phyloP scores from a whole-genome alignment of 2,888 invertebrate genomes.

The Belgica antarctica region DNA sequence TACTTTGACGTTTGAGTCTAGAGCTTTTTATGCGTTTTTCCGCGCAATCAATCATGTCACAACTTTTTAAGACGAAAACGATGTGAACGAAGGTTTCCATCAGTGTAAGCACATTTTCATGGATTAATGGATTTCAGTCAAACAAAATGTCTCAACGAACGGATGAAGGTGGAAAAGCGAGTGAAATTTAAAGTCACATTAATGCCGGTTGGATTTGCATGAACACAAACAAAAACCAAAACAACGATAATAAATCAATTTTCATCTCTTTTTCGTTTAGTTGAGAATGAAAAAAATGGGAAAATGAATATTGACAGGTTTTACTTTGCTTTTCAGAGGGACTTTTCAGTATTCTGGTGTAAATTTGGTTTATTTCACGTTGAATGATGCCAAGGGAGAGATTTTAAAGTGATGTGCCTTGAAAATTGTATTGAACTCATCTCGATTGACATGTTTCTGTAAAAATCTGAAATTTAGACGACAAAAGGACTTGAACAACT shows the following conservation, averaged over 20 bases:
- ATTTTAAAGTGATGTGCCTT: too few relatives aligned
- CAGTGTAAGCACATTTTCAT: constrained; percentile 11
- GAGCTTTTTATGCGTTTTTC: constrained; percentile 10
- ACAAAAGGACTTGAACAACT: too few relatives aligned
- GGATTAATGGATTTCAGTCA: constrained; percentile 21
- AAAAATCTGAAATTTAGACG: too few relatives aligned
- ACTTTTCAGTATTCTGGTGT: not conserved
- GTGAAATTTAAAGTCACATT: constrained; percentile 18
- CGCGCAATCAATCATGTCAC: constrained; percentile 33
- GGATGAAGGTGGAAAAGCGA: not conserved
- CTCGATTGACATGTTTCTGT: too few relatives aligned
- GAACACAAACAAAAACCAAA: constrained; percentile 26
- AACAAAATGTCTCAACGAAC: not conserved
- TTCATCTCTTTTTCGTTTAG: constrained; percentile 9
- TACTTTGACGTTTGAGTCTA: not conserved
- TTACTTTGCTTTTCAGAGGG: not conserved
- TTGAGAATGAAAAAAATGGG: not conserved
- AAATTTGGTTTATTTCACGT: not conserved
- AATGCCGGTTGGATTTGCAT: constrained; percentile 17
- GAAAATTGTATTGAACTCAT: too few relatives aligned
- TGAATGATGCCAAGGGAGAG: too few relatives aligned
- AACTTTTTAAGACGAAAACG: constrained; percentile 1
- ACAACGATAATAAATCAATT: constrained; percentile 31
- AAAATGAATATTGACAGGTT: constrained; percentile 32
- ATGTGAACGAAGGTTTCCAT: not conserved